Base-by-base conservation (phyloP, 2,113 vertebrate species). In the Nematolebias whitei region DNA sequence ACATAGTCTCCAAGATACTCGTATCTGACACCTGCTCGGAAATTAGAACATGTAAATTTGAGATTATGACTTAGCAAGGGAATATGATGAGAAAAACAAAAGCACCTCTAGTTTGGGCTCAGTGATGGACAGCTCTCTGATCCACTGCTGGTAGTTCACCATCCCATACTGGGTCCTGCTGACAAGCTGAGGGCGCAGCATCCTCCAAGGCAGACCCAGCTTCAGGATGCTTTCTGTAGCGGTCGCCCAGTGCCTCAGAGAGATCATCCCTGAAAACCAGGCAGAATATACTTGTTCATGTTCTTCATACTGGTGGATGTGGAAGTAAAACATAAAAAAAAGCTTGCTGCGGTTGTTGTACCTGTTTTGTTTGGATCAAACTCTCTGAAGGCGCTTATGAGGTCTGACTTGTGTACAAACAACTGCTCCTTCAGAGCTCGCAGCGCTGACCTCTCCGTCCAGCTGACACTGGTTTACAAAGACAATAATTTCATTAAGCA, bases 1-100 rank as follows among this genome's bases (percentile, higher is more conserved):
- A 98, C 78, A 99, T 94, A 0, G 90, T 95, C 88, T 98, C 96
- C 68, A 99, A 84, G 76, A 99, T 89, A 65, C 94, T 95, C 0
- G 93, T 91, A 56, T 96, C 93, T 68, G 94, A 90, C 63, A 94
- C 91, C 95, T 98, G 67, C 29, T 15, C 19, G 60, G 48, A 41
- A 29, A 51, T 32, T 40, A 2, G 16, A n/a, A n/a, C n/a, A n/a
- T n/a, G n/a, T n/a, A n/a, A n/a, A n/a, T n/a, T n/a, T n/a, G n/a
- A n/a, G n/a, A n/a, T n/a, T n/a, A 12, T 14, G 19, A 5, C 39
- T 26, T 6, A 52, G 18, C 3, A 35, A 16, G n/a, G 15, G 12
- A 3, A 18, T 38, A 14, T 38, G 12, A 2, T 6, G 1, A 49
- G 14, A n/a, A 19, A 15, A 29, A 41, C 51, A 6, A 13, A 26